Base-by-base conservation (phyloP, 2,113 vertebrate species). In the Numida meleagris region DNA sequence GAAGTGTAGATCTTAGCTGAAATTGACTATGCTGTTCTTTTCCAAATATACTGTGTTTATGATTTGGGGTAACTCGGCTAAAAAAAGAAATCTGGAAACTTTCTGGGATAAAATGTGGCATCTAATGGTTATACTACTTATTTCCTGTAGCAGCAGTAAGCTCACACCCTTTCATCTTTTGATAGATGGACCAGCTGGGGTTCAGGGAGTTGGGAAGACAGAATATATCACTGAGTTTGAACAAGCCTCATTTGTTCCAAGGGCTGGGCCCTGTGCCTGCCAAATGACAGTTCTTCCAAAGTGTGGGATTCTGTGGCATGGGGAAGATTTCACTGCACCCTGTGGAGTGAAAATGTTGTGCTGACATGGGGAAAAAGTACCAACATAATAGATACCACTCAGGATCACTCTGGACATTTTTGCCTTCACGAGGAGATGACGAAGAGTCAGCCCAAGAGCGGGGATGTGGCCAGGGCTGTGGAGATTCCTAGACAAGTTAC, bases 341-440 rank as follows among this genome's bases (percentile, higher is more conserved):
- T 33, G 45, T 76, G 6, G 1, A 86, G 5, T 82, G 58, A 50
- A 63, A 34, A n/a, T 40, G 31, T 42, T 89, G 10, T 66, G 48
- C 55, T 78, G 77, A 89, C 12, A 20, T 29, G 36, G 40, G 55
- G 10, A 4, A 45, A 73, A 84, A 72, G 55, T 57, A 3, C 45
- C 68, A 59, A 6, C 1, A 0, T 90, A 78, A 67, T 84, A 71
- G 61, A 86, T 71, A 75, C 14, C 18, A n/a, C 59, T 90, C 42
- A 43, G 27, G 65, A 95, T 89, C 61, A 51, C 38, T 83, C 68
- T 81, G 73, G 91, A 83, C 70, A 7, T 53, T 86, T 93, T 90
- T 81, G 73, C 86, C 83, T 84, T 92, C 77, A 75, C 68, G 46
- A 89, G 48, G 45, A 55, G 61, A 59, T 86, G 91, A 88, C 86